Conservation (phyloP, 1,140 invertebrate species). For the Physella acuta region DNA sequence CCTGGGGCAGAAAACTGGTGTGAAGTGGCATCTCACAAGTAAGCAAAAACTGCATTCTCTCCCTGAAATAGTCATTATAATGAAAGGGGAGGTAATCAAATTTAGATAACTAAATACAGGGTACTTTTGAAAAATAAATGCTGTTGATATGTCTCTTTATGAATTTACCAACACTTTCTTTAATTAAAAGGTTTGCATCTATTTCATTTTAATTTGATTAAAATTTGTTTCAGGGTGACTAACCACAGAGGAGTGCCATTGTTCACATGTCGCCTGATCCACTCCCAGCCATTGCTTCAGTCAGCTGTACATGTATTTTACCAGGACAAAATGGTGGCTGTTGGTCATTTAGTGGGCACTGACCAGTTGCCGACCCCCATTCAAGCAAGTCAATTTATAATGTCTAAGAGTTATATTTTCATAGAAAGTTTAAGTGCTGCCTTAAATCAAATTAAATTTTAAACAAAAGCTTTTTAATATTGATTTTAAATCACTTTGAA, state of each 20-base stretch:
- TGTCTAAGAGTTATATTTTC: no score
- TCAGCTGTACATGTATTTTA: slow-evolving; percentile 58
- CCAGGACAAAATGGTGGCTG: slow-evolving; percentile 53
- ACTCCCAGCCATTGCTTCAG: slow-evolving; percentile 53
- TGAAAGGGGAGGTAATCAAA: neutral
- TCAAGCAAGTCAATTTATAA: slow-evolving; percentile 47
- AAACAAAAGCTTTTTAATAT: no score
- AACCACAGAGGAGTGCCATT: slow-evolving; percentile 36
- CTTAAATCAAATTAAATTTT: no score
- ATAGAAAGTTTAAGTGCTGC: no score
- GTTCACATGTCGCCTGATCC: slow-evolving; percentile 55
- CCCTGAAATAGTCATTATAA: neutral
- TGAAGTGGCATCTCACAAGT: slow-evolving; percentile 56
- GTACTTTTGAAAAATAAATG: neutral
- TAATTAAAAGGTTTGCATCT: neutral
- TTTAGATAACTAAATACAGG: neutral
- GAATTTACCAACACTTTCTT: no score
- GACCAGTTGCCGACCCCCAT: slow-evolving; percentile 52
- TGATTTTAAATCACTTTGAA: no score
- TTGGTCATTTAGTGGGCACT: slow-evolving; percentile 54
- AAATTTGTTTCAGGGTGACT: neutral
- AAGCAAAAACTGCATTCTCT: slow-evolving; percentile 13
- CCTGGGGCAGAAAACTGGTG: slow-evolving; percentile 46
- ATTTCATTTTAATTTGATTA: no score
- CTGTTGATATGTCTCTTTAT: neutral